A percentile compares a stretch with the other conserved stretches of the same genome.
Evolutionary conservation across 2,888 invertebrate genomes (phyloP).

Genomic region (Pardosa pseudoannulata): DNA sequence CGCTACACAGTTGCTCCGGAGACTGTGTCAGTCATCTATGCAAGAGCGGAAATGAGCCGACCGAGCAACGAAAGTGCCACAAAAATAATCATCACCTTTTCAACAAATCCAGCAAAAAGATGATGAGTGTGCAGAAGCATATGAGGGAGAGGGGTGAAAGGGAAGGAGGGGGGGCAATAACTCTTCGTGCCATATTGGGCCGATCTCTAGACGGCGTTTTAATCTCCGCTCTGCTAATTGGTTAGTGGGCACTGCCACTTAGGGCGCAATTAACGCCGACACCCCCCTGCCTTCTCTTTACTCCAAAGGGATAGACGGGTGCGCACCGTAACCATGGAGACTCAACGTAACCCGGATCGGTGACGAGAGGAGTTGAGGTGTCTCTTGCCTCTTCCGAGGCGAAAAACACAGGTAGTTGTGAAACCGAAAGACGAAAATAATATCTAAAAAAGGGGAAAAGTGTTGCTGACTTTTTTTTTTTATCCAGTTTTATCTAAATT

Average conservation of each 20-base stretch:
- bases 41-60: slow-evolving; percentile 40
- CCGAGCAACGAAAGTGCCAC: slow-evolving; percentile 33
- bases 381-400: background rate
- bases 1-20: background rate
- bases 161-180: background rate
- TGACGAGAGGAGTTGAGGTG: slow-evolving; percentile 37
- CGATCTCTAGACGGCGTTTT: slow-evolving; percentile 68
- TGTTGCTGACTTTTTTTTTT: background rate
- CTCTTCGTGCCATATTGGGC: slow-evolving; percentile 68
- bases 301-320: slow-evolving; percentile 25
- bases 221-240: slow-evolving; percentile 72
- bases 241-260: slow-evolving; percentile 71
- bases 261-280: slow-evolving; percentile 66
- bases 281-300: slow-evolving; percentile 10
- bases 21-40: background rate
- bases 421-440: background rate
- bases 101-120: slow-evolving; percentile 5
- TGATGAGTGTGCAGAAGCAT: slow-evolving; percentile 22
- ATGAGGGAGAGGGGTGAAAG: background rate
- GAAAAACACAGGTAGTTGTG: slow-evolving; percentile 7
- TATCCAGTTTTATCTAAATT: no score
- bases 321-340: slow-evolving; percentile 63
- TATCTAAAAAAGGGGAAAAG: background rate
- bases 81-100: slow-evolving; percentile 53
- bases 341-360: slow-evolving; percentile 48